Evolutionary conservation across 2,797 vertebrate genomes (phyloP), one percentile per base, ranked within the genome.

Genomic region (Ceryle rudis): DNA sequence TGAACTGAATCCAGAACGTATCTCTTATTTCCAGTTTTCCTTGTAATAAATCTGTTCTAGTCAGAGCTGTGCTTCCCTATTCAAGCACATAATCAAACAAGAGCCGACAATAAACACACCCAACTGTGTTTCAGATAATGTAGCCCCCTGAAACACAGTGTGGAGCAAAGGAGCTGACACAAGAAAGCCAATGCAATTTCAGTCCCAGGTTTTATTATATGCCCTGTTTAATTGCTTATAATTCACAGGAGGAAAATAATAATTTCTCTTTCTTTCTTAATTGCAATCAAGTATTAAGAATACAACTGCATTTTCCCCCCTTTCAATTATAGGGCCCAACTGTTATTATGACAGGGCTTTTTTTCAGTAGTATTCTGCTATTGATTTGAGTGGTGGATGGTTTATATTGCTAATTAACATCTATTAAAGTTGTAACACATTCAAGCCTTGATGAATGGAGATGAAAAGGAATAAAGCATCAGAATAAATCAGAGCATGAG

Each of bases 241-340:
- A 94, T 93, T 89, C 73, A 67, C 52, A 23, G 1, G 13, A 71
- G 54, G 70, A 93, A 96, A 90, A 74, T 84, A 90, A 37, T 95
- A 4, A 91, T 97, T 96, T 91, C 19, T 94, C 77, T 93, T 96
- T 95, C 47, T 95, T 77, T 73, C 67, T 84, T 77, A 84, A 89
- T 86, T 94, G 77, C 47, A 73, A 67, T 94, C 55, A 60, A 93
- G 37, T 64, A 23, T 86, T 70, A 89, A 73, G 64, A 82, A 89
- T 71, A 49, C 51, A 70, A 79, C 14, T 31, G 39, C 58, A 72
- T 96, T 95, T 93, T 21, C 41, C 49, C 23, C 16, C 52, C 54
- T 85, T 94, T 93, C 90, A 91, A 11, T 86, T 77, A 77, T 55
- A 11, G 1, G 65, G 17, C 55, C 33, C 47, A 73, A 84, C 26